A percentile compares a stretch with the other conserved stretches of the same genome.
Conservation (phyloP, 2,113 vertebrate genomes). For the Trogon melanurus region DNA sequence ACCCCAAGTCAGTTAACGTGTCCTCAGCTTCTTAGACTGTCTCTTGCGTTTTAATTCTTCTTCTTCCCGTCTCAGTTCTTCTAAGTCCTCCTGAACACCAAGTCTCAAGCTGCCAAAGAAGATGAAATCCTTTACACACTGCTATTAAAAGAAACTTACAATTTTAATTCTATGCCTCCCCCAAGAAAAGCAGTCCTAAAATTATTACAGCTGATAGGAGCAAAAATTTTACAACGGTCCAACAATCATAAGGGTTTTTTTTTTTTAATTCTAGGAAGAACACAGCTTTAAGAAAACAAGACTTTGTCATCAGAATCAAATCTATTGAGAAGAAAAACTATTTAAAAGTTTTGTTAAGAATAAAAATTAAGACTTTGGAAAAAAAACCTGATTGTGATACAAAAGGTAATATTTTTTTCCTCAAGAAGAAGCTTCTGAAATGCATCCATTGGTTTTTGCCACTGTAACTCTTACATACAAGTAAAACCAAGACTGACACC, state of each 20-base stretch:
- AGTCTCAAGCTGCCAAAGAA: constrained; percentile 81
- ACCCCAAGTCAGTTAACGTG: constrained; percentile 51
- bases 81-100: constrained; percentile 89
- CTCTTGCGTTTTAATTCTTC: constrained; percentile 82
- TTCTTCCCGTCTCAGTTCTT: constrained; percentile 87
- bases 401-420: not conserved
- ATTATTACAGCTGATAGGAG: not conserved
- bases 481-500: not conserved
- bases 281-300: not conserved
- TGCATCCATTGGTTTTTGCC: not conserved
- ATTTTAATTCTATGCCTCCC: not conserved
- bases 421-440: not conserved
- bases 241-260: not conserved
- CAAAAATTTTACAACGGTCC: not conserved
- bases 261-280: not conserved
- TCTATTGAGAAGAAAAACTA: not conserved
- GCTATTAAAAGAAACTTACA: not conserved
- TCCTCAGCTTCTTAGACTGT: constrained; percentile 83
- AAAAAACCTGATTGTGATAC: not conserved
- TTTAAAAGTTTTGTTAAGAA: not conserved
- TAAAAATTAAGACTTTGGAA: not conserved
- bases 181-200: not conserved
- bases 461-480: not conserved
- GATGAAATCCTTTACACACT: constrained; percentile 15
- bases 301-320: not conserved